Base-by-base conservation (phyloP, 1,140 invertebrate species). In the Marisa cornuarietis region DNA sequence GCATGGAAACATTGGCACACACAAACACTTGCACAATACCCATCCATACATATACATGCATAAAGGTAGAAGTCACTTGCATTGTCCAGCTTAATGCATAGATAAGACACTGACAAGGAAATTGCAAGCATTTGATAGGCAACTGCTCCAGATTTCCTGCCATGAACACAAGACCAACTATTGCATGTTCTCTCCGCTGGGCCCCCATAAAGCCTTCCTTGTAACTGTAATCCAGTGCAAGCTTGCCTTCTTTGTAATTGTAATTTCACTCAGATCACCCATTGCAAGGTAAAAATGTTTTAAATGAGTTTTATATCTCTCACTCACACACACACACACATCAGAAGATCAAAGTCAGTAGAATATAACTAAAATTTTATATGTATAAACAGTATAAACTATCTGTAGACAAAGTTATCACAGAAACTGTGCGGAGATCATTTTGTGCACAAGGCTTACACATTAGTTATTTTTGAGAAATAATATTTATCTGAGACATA, bases 11-110 rank as follows among this genome's bases (percentile, higher is more conserved):
- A 42, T 51, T 24, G 11, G 24, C 49, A 73, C 49, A 73, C 71
- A 73, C 71, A 73, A 49, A 73, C 71, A 73, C 71, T 54, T 31
- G 61, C 42, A 58, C 42, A 54, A 42, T 54, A 73, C 51, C 9
- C 52, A 22, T 54, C 54, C 42, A 58, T 24, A 54, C 42, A 73
- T 24, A 54, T 13, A n/a, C 11, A 54, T 31, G 31, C 51, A 54
- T 24, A n/a, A 22, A 73, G 22, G 13, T 16, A 31, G 18, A 73
- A 42, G 49, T 13, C 42, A 49, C 71, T 24, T 42, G 31, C 31
- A 42, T 42, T 42, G 31, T 42, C 31, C 31, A 42, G 31, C 31
- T 42, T 42, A 14, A 14, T 13, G 31, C 9, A 71, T 20, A 71
- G 13, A 20, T 51, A 71, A 51, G 52, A 49, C 69, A 10, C 26